These are phyloP conservation scores for Dilophus febrilis DNA, from an alignment of 2,888 invertebrate genomes.

Conservation along the genomic window DNA sequence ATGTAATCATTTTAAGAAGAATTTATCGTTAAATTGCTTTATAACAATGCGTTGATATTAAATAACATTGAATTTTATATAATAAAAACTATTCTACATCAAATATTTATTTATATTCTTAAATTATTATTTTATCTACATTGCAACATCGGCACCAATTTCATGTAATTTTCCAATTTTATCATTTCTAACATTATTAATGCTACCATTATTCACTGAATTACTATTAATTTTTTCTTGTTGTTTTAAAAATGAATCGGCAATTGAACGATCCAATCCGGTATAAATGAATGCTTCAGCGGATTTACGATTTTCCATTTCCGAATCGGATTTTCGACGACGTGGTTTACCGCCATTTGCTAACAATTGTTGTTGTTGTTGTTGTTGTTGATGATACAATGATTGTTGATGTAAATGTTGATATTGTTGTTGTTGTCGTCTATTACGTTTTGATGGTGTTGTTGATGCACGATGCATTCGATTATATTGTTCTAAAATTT, in stretches of 20 bases:
- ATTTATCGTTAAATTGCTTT: too few relatives aligned
- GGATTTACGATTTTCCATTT: slow-evolving; percentile 18
- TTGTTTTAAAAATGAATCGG: slow-evolving; percentile 26
- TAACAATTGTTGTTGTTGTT: slow-evolving; percentile 8
- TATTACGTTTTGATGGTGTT: too few relatives aligned
- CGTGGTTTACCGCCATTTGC: slow-evolving; percentile 14
- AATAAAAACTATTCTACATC: too few relatives aligned
- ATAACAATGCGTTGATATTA: too few relatives aligned
- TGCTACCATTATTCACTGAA: not conserved
- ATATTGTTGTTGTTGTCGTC: slow-evolving; percentile 2
- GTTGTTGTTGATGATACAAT: slow-evolving; percentile 12
- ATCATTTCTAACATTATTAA: too few relatives aligned
- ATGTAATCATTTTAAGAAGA: too few relatives aligned
- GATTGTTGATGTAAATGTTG: slow-evolving; percentile 5
- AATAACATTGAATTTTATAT: too few relatives aligned
- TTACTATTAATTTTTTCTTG: slow-evolving; percentile 21
- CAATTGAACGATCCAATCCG: slow-evolving; percentile 27
- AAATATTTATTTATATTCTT: too few relatives aligned
- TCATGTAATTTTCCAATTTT: too few relatives aligned
- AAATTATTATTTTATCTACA: too few relatives aligned
- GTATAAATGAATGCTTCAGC: slow-evolving; percentile 25
- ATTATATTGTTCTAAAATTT: slow-evolving; percentile 3
- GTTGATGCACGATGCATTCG: not conserved
- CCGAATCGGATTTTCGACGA: slow-evolving; percentile 26
- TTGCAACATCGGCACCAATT: slow-evolving; percentile 23